Percentiles rank a stretch among this genome's conserved stretches.
Evolutionary conservation across 2,797 vertebrate genomes (phyloP).

Genomic region (Clarias fuscus): DNA sequence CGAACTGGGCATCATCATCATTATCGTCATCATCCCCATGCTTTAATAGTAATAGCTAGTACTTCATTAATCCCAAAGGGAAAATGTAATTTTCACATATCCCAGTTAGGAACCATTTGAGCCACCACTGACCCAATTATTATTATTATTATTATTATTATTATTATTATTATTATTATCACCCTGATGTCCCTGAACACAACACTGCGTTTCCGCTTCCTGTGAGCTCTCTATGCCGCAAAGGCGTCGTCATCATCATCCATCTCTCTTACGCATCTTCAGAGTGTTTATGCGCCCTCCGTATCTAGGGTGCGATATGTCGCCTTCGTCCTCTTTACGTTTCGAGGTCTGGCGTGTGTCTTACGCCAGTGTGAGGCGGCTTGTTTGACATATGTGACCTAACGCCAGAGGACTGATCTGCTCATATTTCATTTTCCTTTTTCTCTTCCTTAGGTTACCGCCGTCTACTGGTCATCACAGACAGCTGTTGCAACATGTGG

Average conservation of each 20-base stretch:
- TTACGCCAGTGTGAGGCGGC: not conserved
- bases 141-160: not conserved
- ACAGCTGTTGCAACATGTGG: not conserved
- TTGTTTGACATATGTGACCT: not conserved
- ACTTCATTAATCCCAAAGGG: too few species aligned
- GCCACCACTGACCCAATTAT: too few species aligned
- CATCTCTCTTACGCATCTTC: not conserved
- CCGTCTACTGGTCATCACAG: not conserved
- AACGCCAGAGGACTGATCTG: not conserved
- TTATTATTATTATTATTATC: not conserved
- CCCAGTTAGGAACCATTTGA: too few species aligned
- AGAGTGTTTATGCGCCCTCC: not conserved
- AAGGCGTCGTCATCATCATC: not conserved
- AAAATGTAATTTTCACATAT: too few species aligned
- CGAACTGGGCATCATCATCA: constrained; percentile 26
- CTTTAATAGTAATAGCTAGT: too few species aligned
- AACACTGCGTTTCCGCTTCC: not conserved
- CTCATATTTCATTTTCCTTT: not conserved
- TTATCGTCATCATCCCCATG: not conserved
- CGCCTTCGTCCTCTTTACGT: not conserved
- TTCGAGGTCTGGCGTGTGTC: not conserved
- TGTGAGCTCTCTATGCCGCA: not conserved
- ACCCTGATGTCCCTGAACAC: too few species aligned
- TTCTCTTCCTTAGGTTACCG: not conserved
- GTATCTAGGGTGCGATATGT: not conserved